phyloP scores from a whole-genome alignment of 2,113 vertebrate genomes.

The Hystrix cristata region DNA sequence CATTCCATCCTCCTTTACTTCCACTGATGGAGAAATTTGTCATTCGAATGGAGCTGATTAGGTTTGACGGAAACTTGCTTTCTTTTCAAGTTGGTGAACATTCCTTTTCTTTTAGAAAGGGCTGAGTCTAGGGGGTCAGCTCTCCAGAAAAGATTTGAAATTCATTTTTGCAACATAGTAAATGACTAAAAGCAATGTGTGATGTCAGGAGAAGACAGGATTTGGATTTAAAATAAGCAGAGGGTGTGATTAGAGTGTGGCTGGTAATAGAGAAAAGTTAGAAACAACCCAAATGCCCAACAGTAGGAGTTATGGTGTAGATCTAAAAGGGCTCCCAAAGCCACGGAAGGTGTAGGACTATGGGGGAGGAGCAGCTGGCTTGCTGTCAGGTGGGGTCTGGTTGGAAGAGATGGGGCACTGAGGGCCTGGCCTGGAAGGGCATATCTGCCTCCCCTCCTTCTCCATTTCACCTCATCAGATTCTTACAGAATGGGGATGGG shows the following conservation, averaged over 20 bases:
- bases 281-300: background rate
- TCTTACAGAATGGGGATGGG: background rate
- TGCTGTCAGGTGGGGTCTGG: background rate
- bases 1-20: background rate
- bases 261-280: background rate
- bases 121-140: background rate
- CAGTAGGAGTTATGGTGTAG: background rate
- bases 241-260: background rate
- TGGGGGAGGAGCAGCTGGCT: background rate
- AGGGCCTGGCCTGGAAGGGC: background rate
- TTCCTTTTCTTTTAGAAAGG: background rate
- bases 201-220: background rate
- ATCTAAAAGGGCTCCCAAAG: background rate
- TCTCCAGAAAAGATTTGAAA: background rate
- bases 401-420: background rate
- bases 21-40: constrained; percentile 1
- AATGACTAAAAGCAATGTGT: background rate
- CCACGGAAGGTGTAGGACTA: background rate
- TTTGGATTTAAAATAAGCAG: background rate
- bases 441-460: background rate
- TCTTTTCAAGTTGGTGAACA: background rate
- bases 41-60: background rate
- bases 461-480: background rate
- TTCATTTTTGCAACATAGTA: constrained; percentile 25
- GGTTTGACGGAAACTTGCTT: background rate